Base-by-base conservation (phyloP, 2,888 invertebrate species). In the Tetrapedia diversipes region DNA sequence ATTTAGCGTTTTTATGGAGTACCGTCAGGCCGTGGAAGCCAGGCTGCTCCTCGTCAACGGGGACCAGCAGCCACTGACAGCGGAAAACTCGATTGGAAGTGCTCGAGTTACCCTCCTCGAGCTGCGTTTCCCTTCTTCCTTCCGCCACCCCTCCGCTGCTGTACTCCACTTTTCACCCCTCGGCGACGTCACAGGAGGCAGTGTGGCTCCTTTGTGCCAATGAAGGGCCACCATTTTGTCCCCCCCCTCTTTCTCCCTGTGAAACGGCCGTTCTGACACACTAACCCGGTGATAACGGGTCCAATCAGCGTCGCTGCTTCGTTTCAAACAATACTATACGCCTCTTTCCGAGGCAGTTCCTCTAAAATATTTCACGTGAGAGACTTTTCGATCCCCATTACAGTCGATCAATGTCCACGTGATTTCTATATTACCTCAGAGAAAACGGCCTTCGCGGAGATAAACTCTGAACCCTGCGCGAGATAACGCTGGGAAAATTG, bases 261-360 rank as follows among this genome's bases (percentile, higher is more conserved):
- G 45, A 57, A 70, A 73, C 74, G 56, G 34, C 49, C 75, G 61
- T 73, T 79, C 83, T 89, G 89, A 84, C 89, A 88, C 86, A 89
- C 88, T 89, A 89, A 89, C 89, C 89, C 84, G 85, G 81, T 89
- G 86, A 72, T 77, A 77, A 68, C 76, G 61, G 63, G 43, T 24
- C 70, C 70, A 57, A 74, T 72, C 72, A 53, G 39, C 59, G 8
- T 24, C 53, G 29, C 45, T 34, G 29, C 45, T 34, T 32, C n/a
- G 24, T 41, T 19, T 54, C 27, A 8, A 47, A 54, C 47, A 39
- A n/a, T 37, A 14, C 39, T 47, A 41, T 70, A 70, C 45, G 59
- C 43, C 43, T 22, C 27, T 60, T 37, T 34, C 1, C 41, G 0
- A 11, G 11, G 32, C 2, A 39, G 22, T 16, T 54, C 32, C 37